Evolutionary conservation across 1,140 invertebrate genomes (phyloP), one percentile per base, ranked within the genome.

Genomic region (Wiebesia pumilae): DNA sequence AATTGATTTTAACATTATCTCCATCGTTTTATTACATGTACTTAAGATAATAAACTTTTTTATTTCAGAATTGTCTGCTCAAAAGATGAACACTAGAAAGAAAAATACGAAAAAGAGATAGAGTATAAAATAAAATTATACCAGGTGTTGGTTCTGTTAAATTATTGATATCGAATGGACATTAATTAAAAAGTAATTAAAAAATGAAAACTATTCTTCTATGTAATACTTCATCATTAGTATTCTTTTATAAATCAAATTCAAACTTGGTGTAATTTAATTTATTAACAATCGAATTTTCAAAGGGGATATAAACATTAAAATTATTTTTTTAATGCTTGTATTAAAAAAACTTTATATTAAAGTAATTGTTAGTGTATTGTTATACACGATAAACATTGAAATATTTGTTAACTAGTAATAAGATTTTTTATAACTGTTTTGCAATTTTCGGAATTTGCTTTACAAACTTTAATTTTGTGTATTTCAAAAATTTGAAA

Each of bases 1-100:
- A 92, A 65, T 0, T 19, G 33, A 43, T 38, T 30, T 21, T 47
- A 16, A n/a, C 75, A 62, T 35, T 58, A 54, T 40, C 73, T 35
- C n/a, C n/a, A 65, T 40, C 10, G 40, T 65, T 65, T 38, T 40
- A 40, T 40, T 4, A 47, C 38, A 40, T 7, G 65, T 9, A 67
- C 3, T 51, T 30, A 30, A 33, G n/a, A 78, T 30, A 78, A 1
- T 30, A 78, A 30, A 78, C 2, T 1, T 19, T 40, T 83, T 47
- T 67, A 7, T 75, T 75, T 75, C 33, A 81, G 78, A 65, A 24
- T 40, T n/a, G n/a, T 9, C 78, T 3, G n/a, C n/a, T n/a, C n/a
- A n/a, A n/a, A 81, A 24, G 21, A 7, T n/a, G 7, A 27, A 9
- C 21, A 40, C 19, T 3, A 81, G 30, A 16, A 65, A 40, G 12